Evolutionary conservation across 2,888 invertebrate genomes (phyloP).

Genomic region (Amblyteles armatorius): DNA sequence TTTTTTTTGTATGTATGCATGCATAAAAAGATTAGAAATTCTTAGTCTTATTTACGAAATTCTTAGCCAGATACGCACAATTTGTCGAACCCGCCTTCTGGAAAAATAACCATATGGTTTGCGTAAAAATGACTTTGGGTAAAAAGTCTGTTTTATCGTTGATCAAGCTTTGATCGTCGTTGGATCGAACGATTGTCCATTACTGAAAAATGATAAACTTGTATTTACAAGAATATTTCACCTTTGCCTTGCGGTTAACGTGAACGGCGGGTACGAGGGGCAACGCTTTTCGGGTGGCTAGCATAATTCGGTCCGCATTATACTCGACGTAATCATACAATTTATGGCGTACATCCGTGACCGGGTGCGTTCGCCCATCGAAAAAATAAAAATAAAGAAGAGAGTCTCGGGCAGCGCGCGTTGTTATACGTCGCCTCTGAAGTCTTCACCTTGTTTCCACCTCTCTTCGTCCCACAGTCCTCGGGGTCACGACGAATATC

Average conservation of each 20-base stretch:
- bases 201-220: background rate
- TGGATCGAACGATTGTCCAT: background rate
- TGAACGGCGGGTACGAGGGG: constrained; percentile 1
- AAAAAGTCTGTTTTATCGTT: background rate
- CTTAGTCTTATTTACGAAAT: too few relatives aligned
- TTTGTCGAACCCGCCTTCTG: too few relatives aligned
- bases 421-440: constrained; percentile 55
- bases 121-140: too few relatives aligned
- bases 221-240: background rate
- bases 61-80: too few relatives aligned
- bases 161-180: background rate
- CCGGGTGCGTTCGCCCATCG: constrained; percentile 54
- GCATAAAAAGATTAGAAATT: too few relatives aligned
- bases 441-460: constrained; percentile 50
- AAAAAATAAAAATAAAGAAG: constrained; percentile 39
- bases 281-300: constrained; percentile 52
- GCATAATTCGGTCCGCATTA: constrained; percentile 73
- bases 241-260: background rate
- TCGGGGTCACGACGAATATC: constrained; percentile 63
- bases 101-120: too few relatives aligned
- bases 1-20: too few relatives aligned
- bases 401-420: constrained; percentile 49
- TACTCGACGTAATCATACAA: constrained; percentile 75
- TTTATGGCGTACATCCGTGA: constrained; percentile 73
- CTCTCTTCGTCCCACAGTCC: constrained; percentile 43